Percentiles rank a stretch among this genome's conserved stretches.
Evolutionary conservation across 2,113 vertebrate genomes (phyloP).

Genomic region (Pavo muticus): DNA sequence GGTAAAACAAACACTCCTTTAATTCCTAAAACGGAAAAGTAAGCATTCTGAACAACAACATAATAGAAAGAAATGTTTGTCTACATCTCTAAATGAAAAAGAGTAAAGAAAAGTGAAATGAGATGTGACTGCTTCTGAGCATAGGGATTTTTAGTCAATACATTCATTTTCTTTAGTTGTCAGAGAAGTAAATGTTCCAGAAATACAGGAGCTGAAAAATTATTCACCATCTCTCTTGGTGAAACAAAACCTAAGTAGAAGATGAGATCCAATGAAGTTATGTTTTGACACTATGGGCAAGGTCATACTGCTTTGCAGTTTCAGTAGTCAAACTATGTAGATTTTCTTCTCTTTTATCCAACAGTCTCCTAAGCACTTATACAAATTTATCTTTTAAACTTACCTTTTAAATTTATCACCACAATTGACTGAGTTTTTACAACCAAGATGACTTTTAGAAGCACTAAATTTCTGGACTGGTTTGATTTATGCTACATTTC

Average conservation of each 20-base stretch:
- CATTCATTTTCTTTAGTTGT: constrained; percentile 62
- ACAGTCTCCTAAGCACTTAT: not conserved
- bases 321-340: not conserved
- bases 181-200: constrained; percentile 70
- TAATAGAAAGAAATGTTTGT: not conserved
- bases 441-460: not conserved
- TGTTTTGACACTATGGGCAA: not conserved
- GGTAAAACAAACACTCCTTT: not conserved
- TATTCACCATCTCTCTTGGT: constrained; percentile 30
- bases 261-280: not conserved
- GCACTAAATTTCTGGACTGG: not conserved
- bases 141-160: constrained; percentile 63
- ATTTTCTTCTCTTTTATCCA: not conserved
- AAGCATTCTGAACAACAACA: not conserved
- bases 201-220: constrained; percentile 51
- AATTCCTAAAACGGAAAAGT: not conserved
- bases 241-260: not conserved
- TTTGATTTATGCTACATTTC: not conserved
- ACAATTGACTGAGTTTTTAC: not conserved
- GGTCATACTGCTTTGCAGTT: not conserved
- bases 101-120: constrained; percentile 55
- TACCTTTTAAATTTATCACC: not conserved
- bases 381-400: not conserved
- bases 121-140: constrained; percentile 57
- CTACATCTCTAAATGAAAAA: constrained; percentile 41